Conservation (phyloP, 2,888 invertebrate species). For the Drosophila kambysellisi region DNA sequence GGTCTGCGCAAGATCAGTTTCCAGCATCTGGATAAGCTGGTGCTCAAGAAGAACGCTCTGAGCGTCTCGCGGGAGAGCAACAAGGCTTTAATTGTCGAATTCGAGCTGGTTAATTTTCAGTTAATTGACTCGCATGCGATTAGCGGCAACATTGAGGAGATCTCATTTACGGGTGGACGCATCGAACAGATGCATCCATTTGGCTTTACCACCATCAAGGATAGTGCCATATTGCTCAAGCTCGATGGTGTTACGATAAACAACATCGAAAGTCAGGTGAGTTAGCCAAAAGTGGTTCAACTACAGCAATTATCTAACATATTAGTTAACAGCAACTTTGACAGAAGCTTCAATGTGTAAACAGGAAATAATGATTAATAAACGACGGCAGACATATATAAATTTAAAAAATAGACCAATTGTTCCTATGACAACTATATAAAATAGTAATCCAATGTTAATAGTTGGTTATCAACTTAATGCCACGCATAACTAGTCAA, state of each 20-base stretch:
- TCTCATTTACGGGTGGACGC: conserved; percentile 88
- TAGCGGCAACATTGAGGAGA: conserved; percentile 90
- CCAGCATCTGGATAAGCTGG: conserved; percentile 87
- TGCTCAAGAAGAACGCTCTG: conserved; percentile 88
- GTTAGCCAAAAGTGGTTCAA: background rate
- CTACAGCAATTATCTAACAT: background rate
- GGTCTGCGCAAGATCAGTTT: conserved; percentile 89
- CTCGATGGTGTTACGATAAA: conserved; percentile 88
- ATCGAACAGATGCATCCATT: conserved; percentile 89
- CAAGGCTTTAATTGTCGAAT: conserved; percentile 83
- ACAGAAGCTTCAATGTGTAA: background rate
- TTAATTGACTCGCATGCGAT: conserved; percentile 88
- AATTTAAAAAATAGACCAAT: background rate
- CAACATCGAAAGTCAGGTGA: conserved; percentile 86
- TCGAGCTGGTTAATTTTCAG: conserved; percentile 85
- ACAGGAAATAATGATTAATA: too few relatives aligned
- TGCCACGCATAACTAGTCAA: background rate
- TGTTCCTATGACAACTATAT: background rate
- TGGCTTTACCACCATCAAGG: conserved; percentile 90
- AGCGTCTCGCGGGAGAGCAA: conserved; percentile 86
- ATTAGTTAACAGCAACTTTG: background rate
- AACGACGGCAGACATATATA: too few relatives aligned
- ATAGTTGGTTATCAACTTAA: too few relatives aligned
- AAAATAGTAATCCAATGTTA: background rate
- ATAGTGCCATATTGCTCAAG: conserved; percentile 87